Conservation (phyloP, 2,888 invertebrate species). For the Cephus rjabovi region DNA sequence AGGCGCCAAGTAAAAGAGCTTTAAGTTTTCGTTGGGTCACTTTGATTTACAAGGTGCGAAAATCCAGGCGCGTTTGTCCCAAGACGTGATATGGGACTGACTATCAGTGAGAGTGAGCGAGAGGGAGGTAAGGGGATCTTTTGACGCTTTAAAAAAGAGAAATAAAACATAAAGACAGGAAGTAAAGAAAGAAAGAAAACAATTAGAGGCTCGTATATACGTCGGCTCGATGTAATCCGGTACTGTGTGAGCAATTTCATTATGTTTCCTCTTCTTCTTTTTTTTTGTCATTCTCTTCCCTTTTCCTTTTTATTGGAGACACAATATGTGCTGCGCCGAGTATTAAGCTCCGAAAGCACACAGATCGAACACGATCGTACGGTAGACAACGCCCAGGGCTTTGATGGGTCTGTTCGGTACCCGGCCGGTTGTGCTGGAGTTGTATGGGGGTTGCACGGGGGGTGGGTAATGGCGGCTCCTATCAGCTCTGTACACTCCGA, state of each 20-base stretch:
- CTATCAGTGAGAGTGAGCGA: background rate
- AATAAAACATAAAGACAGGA: background rate
- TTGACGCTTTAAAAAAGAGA: background rate
- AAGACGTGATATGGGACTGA: background rate
- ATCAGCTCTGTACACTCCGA: slow-evolving; percentile 48
- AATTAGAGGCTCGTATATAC: background rate
- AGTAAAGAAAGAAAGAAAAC: background rate
- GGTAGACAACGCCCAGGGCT: slow-evolving; percentile 34
- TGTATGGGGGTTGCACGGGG: slow-evolving; percentile 30
- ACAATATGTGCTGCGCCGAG: background rate
- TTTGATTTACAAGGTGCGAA: background rate
- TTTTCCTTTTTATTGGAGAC: background rate
- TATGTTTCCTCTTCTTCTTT: background rate
- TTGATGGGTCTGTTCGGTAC: slow-evolving; percentile 30
- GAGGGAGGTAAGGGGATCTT: background rate
- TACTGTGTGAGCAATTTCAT: background rate
- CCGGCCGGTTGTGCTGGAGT: slow-evolving; percentile 8
- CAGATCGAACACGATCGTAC: slow-evolving; percentile 29
- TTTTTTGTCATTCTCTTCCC: slow-evolving; percentile 1
- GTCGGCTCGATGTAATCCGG: background rate
- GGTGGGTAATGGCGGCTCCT: slow-evolving; percentile 23
- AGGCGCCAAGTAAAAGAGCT: background rate
- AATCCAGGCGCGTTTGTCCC: background rate
- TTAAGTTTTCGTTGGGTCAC: background rate
- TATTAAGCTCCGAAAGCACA: slow-evolving; percentile 2